Percentiles rank a stretch among this genome's conserved stretches.
These are phyloP conservation scores for Dynastes grantii DNA, from an alignment of 2,888 invertebrate species.

Conservation along the genomic window DNA sequence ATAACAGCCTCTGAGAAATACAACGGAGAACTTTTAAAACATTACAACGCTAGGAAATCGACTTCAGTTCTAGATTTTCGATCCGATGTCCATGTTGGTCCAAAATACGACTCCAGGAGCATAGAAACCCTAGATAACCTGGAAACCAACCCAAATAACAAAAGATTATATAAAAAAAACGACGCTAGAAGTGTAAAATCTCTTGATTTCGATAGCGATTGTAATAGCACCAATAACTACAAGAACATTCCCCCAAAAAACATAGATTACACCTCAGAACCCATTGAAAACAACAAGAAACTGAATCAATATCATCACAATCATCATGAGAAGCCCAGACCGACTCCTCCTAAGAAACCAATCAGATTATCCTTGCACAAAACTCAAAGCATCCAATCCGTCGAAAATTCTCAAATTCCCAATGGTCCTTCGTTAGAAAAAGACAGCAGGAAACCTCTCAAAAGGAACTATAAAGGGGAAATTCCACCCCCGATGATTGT, in stretches of 20 bases:
- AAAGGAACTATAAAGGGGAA: slow-evolving; percentile 75
- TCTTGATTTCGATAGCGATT: slow-evolving; percentile 85
- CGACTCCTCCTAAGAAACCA: slow-evolving; percentile 90
- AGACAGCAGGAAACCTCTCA: slow-evolving; percentile 73
- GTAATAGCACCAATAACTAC: slow-evolving; percentile 60
- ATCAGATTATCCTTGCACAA: slow-evolving; percentile 86
- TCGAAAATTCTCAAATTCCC: slow-evolving; percentile 70
- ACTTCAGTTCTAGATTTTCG: slow-evolving; percentile 75
- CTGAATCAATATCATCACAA: slow-evolving; percentile 65
- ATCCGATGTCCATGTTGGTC: slow-evolving; percentile 67
- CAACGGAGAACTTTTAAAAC: slow-evolving; percentile 66
- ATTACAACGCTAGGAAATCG: slow-evolving; percentile 74
- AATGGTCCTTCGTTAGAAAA: slow-evolving; percentile 58
- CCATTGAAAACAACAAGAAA: slow-evolving; percentile 71
- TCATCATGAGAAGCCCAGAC: slow-evolving; percentile 73
- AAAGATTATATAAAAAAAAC: slow-evolving; percentile 64
- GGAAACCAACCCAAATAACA: slow-evolving; percentile 70
- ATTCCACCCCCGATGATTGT: slow-evolving; percentile 60
- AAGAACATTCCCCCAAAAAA: slow-evolving; percentile 59
- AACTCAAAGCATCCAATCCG: slow-evolving; percentile 86
- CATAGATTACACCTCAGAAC: slow-evolving; percentile 76
- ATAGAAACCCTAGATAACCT: slow-evolving; percentile 69
- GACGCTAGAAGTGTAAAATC: slow-evolving; percentile 80
- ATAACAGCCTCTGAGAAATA: slow-evolving; percentile 69
- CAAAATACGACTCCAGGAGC: slow-evolving; percentile 67